Base-by-base conservation (phyloP, 2,888 invertebrate genomes). In the Keiferia lycopersicella region DNA sequence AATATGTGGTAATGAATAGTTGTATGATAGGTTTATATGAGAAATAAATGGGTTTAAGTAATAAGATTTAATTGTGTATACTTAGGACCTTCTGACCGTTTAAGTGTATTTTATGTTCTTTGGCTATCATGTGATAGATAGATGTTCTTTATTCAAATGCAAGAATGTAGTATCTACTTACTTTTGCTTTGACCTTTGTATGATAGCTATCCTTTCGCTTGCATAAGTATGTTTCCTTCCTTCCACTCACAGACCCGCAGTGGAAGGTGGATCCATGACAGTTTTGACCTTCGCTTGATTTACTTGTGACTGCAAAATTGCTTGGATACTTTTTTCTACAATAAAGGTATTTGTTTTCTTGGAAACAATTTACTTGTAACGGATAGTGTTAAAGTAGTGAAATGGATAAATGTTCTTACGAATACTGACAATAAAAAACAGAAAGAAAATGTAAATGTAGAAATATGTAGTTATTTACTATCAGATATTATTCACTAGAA, bases 1-100 rank as follows among this genome's bases (percentile, higher is more conserved):
- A 83, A 80, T 78, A 67, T 77, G 72, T 71, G 76, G 68, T 53
- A 56, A 56, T 56, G 30, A 30, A 56, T 56, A 26, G 30, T 34
- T 30, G 56, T 56, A 18, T 56, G 56, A 56, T 56, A 34, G 34
- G 26, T 53, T 34, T 56, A 8, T 56, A 56, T 34, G 64, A 64
- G 50, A 64, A 51, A 51, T 59, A 64, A 64, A 64, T 64, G 16
- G 45, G 45, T 45, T 45, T 45, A 45, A 45, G n/a, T 56, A 56
- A 56, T 56, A 34, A 56, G 34, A 34, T 56, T 34, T 56, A 56
- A 56, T 56, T 56, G n/a, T 10, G 34, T 34, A 11, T 20, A 53
- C 22, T 56, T 34, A 56, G 56, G 22, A 3, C 20, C 14, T 53
- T 22, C 22, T 53, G 22, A 2, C 22, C 22, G 22, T 51, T 51